Conservation (phyloP, 2,113 vertebrate genomes). For the Hucho hucho region DNA sequence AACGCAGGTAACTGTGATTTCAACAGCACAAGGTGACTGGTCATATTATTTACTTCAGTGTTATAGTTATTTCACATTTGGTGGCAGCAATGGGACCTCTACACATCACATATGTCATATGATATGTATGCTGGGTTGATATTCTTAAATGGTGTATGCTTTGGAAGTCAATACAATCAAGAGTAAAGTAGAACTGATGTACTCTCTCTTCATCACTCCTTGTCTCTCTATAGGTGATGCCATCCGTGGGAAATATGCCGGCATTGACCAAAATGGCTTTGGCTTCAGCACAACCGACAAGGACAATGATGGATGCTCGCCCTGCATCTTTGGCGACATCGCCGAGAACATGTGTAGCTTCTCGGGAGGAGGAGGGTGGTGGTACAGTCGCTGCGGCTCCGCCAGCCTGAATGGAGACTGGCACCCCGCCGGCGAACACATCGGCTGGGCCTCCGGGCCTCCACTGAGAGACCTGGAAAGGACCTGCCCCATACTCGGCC, state of each 20-base stretch:
- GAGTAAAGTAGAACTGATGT: too few relatives aligned
- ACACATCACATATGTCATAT: too few relatives aligned
- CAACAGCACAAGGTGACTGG: background rate
- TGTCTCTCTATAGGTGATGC: slow-evolving; percentile 51
- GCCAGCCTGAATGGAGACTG: slow-evolving; percentile 58
- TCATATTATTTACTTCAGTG: background rate
- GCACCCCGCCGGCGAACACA: slow-evolving; percentile 43
- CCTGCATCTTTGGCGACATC: slow-evolving; percentile 54
- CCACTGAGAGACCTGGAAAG: slow-evolving; percentile 69
- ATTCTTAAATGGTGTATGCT: background rate
- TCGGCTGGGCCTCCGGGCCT: slow-evolving; percentile 64
- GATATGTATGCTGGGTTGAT: too few relatives aligned
- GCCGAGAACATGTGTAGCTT: background rate
- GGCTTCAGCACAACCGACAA: slow-evolving; percentile 66
- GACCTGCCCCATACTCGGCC: slow-evolving; percentile 28
- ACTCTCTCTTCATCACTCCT: too few relatives aligned
- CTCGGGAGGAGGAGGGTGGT: slow-evolving; percentile 47
- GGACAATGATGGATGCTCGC: slow-evolving; percentile 60
- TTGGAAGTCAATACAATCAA: background rate
- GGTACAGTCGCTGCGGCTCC: slow-evolving; percentile 68
- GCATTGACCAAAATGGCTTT: slow-evolving; percentile 56
- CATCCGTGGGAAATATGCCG: slow-evolving; percentile 43
- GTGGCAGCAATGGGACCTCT: too few relatives aligned
- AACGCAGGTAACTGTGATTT: slow-evolving; percentile 58
- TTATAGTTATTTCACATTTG: background rate